Evolutionary conservation across 2,113 vertebrate genomes (phyloP).

Genomic region (Bufo gargarizans): DNA sequence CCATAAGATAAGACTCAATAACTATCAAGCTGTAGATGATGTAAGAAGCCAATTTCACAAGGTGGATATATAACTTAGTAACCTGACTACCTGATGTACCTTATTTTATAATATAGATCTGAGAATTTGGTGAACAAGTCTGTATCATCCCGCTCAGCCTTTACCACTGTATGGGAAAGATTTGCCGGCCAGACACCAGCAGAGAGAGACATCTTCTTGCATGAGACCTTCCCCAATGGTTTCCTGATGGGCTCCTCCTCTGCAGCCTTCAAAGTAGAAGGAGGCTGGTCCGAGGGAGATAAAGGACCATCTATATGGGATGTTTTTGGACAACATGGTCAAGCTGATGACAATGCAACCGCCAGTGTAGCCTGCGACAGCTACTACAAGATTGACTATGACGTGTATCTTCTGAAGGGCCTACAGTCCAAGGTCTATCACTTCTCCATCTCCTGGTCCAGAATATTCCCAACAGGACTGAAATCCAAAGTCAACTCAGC

Average conservation of each 20-base stretch:
- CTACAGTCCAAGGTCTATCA: constrained; percentile 82
- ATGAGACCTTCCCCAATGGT: constrained; percentile 74
- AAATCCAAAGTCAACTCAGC: constrained; percentile 65
- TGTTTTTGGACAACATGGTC: constrained; percentile 70
- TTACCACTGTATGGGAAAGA: constrained; percentile 76
- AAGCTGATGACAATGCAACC: constrained; percentile 72
- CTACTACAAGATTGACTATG: constrained; percentile 86
- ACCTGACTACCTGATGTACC: not conserved
- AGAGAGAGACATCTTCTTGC: constrained; percentile 80
- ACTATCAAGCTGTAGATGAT: not conserved
- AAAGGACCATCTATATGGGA: constrained; percentile 93
- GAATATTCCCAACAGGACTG: constrained; percentile 83
- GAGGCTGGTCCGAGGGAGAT: constrained; percentile 85
- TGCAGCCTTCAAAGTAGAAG: constrained; percentile 86
- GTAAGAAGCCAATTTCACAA: not conserved
- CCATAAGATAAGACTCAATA: not conserved
- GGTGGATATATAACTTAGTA: not conserved
- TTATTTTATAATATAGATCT: constrained; percentile 9
- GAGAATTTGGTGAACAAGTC: not conserved
- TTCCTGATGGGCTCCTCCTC: constrained; percentile 90
- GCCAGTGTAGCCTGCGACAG: constrained; percentile 86
- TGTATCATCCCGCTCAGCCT: constrained; percentile 65
- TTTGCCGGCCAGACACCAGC: constrained; percentile 72
- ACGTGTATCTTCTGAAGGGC: constrained; percentile 83
- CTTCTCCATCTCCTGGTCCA: constrained; percentile 94